Evolutionary conservation across 2,113 vertebrate species (phyloP), one percentile per base, ranked within the genome.

Genomic region (Gymnarchus niloticus): DNA sequence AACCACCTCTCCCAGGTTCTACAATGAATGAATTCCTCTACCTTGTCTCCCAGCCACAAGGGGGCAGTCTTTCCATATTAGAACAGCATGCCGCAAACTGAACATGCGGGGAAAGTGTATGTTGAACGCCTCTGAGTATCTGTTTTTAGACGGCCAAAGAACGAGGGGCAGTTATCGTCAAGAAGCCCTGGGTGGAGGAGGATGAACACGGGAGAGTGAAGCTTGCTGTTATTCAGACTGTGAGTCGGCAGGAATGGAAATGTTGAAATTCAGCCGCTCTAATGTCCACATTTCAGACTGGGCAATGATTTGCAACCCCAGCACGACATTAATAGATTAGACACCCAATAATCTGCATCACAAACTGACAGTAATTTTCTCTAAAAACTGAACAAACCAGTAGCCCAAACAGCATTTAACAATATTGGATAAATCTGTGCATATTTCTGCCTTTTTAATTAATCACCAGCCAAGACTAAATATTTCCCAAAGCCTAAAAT

Each of bases 121-220:
- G 28, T 83, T 28, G 21, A 81, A 33, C 87, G 84, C 51, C 28
- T 28, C 6, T 84, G 81, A 85, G 84, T 12, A 85, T 25, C 51
- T 81, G 52, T 89, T 86, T 56, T 77, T 89, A 96, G 95, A 95
- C 90, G 77, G 95, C 95, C 0, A 91, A 85, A 87, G 92, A 94
- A 86, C 89, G 88, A 80, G 95, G 95, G 44, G 95, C 94, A 0
- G 87, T 89, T 1, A 81, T 95, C 3, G 90, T 96, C 25, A 95
- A 89, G 88, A 92, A 94, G 83, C 95, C 95, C 14, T 96, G 95
- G 95, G 91, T 94, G 89, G 95, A 96, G 89, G 90, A 95, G 89
- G 95, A 96, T 88, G 85, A 57, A 77, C 44, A 92, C 1, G 95
- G 95, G 49, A 94, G 86, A 90, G 94, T 95, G 81, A 96, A 95